A percentile compares a stretch with the other conserved stretches of the same genome.
phyloP scores from a whole-genome alignment of 2,797 vertebrate genomes.

The Hydrocynus forskahlii region DNA sequence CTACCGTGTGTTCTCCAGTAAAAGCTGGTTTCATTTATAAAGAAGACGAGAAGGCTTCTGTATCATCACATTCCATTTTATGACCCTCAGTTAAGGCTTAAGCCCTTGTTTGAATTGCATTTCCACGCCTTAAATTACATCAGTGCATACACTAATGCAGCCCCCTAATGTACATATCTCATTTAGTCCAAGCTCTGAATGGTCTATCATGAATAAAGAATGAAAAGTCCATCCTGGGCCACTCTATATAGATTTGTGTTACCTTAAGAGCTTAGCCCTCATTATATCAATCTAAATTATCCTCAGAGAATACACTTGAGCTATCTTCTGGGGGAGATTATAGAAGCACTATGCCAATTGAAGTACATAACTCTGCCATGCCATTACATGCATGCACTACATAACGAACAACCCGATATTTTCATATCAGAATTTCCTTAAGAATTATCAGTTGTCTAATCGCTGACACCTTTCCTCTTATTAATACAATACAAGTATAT shows the following conservation, averaged over 20 bases:
- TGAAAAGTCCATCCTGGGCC: slow-evolving; percentile 63
- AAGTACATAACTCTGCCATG: slow-evolving; percentile 32
- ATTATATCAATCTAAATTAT: slow-evolving; percentile 58
- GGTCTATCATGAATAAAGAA: slow-evolving; percentile 75
- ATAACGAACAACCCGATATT: background rate
- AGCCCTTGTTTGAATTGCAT: slow-evolving; percentile 66
- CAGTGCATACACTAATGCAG: slow-evolving; percentile 70
- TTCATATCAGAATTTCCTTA: background rate
- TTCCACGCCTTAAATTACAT: slow-evolving; percentile 63
- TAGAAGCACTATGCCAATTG: slow-evolving; percentile 36
- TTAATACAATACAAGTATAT: background rate
- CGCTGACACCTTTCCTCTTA: no score
- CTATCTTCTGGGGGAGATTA: slow-evolving; percentile 42
- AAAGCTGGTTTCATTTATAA: slow-evolving; percentile 11
- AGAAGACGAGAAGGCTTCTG: slow-evolving; percentile 20
- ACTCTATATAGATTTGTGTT: slow-evolving; percentile 66
- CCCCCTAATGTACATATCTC: slow-evolving; percentile 70
- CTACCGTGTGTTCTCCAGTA: background rate
- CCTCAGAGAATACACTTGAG: slow-evolving; percentile 51
- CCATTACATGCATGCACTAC: background rate
- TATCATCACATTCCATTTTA: slow-evolving; percentile 38
- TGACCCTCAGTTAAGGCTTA: slow-evolving; percentile 54
- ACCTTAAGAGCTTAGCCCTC: slow-evolving; percentile 59
- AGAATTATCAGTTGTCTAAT: background rate
- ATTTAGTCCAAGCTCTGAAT: slow-evolving; percentile 66